A percentile compares a stretch with the other conserved stretches of the same genome.
phyloP scores from a whole-genome alignment of 2,888 invertebrate species.

The Unio delphinus region DNA sequence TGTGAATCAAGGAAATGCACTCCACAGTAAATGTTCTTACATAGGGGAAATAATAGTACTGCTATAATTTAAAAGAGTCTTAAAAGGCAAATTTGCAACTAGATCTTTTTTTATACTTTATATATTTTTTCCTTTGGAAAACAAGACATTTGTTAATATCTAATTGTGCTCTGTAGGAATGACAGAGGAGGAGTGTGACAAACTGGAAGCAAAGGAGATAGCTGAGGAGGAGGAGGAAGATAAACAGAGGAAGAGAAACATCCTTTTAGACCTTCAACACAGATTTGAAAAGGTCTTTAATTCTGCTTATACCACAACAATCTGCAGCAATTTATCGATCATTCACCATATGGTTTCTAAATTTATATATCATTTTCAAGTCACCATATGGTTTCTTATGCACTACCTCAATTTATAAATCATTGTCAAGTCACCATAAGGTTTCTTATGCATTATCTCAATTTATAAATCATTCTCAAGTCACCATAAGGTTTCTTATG shows the following conservation, averaged over 20 bases:
- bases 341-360: background rate
- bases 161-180: conserved; percentile 34
- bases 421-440: background rate
- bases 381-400: background rate
- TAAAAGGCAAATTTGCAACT: no score
- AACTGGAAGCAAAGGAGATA: conserved; percentile 54
- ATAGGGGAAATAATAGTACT: no score
- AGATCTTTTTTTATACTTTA: no score
- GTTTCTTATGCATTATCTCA: background rate
- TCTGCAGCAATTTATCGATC: no score
- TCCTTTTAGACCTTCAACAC: conserved; percentile 53
- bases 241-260: conserved; percentile 45
- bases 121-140: no score
- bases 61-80: no score
- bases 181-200: conserved; percentile 55
- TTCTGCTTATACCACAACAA: no score
- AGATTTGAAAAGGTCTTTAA: conserved; percentile 51
- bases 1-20: no score
- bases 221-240: conserved; percentile 53
- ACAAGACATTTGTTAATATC: background rate
- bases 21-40: no score
- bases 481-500: background rate
- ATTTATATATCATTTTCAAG: background rate
- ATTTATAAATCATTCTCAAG: background rate
- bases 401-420: background rate